Base-by-base conservation (phyloP, 2,113 vertebrate species). In the Nestor notabilis region DNA sequence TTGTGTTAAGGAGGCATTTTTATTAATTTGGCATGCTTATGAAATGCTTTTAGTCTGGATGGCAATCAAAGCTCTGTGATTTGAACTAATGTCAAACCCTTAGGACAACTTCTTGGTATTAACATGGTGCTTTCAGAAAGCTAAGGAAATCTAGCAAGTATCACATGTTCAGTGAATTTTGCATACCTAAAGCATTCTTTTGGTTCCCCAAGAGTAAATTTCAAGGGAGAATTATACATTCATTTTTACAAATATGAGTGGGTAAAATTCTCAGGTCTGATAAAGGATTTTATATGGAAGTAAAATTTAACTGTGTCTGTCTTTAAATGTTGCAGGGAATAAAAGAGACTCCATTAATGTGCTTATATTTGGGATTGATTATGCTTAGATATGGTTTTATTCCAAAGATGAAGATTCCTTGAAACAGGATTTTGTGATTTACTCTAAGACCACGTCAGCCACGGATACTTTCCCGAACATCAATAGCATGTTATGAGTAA, bases 21-120 rank as follows among this genome's bases (percentile, higher is more conserved):
- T 97, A 97, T 95, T 96, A 94, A 95, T 89, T 95, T 94, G 96
- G 94, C 95, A 63, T 60, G 33, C 28, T 87, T 80, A 53, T 70
- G 87, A 74, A 93, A 94, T 93, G 60, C 72, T 80, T 91, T 93
- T 80, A 65, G 44, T 87, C 81, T 97, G 95, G 96, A 92, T 74
- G 49, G 46, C 81, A 95, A 96, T 97, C 93, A 96, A 97, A 97
- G 95, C 56, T 72, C 47, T 88, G 87, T 85, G 83, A 87, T 91
- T 86, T 96, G 95, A 96, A 95, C 46, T 71, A 41, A 49, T 74
- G 69, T 95, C 95, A 97, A 96, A 89, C 94, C 96, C 96, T 97
- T 94, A 97, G 96, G 96, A 92, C 28, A 95, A 70, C 65, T 71
- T 92, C 44, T 93, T 69, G 37, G 63, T 90, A 53, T 77, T 80